Base-by-base conservation (phyloP, 2,113 vertebrate genomes). In the Ammodytes dubius region DNA sequence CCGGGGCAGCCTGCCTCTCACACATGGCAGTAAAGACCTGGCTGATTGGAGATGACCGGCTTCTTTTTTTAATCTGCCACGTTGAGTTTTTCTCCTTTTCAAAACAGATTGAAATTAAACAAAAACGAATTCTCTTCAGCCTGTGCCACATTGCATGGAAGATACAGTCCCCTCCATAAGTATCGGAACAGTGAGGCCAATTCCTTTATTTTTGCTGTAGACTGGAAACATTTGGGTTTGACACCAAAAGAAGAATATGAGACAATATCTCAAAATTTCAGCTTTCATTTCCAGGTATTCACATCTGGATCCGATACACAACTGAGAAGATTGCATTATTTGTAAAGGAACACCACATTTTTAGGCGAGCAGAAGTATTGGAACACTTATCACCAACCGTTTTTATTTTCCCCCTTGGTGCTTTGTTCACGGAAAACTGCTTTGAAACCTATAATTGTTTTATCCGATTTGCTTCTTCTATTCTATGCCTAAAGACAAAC, bases 371-470 rank as follows among this genome's bases (percentile, higher is more conserved):
- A 27, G 27, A 27, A 27, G 27, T 27, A 27, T 27, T 27, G 27
- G 27, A 27, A 27, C 27, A 84, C 87, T 90, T 84, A 88, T 83
- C 78, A 70, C 50, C 70, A 75, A 58, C 79, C 46, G 67, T 46
- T 65, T 74, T 86, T 88, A 68, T 66, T 66, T 68, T 66, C n/a
- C 5, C 52, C 50, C 72, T 59, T 40, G 1, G 82, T 54, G 69
- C 79, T 75, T 77, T 76, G 70, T 79, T 80, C 74, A 71, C 46
- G 68, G 46, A 45, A 45, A 60, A 43, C 47, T 43, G 57, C 60
- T 67, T 43, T 70, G 65, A 17, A 86, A 69, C 70, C 77, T 3
- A 1, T 50, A 71, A 86, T 84, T 77, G 81, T 81, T 81, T 87
- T 52, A 79, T 40, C 74, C 19, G 9, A 63, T 83, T 78, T 74